Conservation (phyloP, 2,797 vertebrate species). For the Epinephelus coioides region DNA sequence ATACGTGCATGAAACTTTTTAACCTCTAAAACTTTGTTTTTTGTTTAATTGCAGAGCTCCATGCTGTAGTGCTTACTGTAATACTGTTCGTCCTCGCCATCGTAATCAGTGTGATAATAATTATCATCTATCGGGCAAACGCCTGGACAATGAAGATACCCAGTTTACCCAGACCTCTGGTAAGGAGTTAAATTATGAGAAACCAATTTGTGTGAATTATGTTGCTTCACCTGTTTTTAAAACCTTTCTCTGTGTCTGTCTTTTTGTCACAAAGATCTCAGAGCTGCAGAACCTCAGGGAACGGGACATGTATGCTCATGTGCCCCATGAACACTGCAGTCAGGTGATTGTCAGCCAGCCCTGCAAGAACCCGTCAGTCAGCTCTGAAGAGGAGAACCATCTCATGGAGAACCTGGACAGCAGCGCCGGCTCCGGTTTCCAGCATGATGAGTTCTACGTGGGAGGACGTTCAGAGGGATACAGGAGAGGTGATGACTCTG, state of each 20-base stretch:
- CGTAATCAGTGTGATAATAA: rapidly evolving
- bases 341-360: rapidly evolving
- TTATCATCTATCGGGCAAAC: rapidly evolving
- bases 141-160: not conserved
- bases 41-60: not conserved
- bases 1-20: no score
- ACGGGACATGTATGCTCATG: rapidly evolving
- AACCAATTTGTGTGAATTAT: no score
- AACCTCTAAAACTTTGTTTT: no score
- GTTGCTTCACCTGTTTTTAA: not conserved
- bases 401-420: no score
- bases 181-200: conserved; percentile 39
- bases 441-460: rapidly evolving
- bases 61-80: rapidly evolving
- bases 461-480: not conserved
- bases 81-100: not conserved
- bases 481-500: not conserved
- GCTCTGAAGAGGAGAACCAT: not conserved
- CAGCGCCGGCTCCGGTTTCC: rapidly evolving
- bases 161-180: not conserved
- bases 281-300: rapidly evolving
- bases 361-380: not conserved
- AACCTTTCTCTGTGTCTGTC: not conserved
- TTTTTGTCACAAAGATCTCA: not conserved
- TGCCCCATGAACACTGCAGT: rapidly evolving